These are phyloP conservation scores for Smutsia temminckii DNA, from an alignment of 2,797 vertebrate genomes.

Conservation along the genomic window DNA sequence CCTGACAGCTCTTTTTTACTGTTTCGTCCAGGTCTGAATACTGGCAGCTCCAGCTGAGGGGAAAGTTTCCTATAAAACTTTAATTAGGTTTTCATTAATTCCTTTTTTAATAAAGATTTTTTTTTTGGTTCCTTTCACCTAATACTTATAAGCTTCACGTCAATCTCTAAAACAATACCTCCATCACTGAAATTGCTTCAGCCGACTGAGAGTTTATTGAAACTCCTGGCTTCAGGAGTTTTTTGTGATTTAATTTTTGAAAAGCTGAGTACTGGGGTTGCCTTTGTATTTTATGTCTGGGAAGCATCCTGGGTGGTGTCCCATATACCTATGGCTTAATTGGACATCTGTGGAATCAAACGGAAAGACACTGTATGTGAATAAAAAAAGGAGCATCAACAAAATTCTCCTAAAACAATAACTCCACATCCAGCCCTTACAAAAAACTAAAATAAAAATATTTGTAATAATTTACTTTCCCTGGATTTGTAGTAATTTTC, in stretches of 20 bases:
- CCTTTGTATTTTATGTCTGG: conserved; percentile 8
- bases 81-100: conserved; percentile 74
- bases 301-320: background rate
- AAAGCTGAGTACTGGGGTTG: background rate
- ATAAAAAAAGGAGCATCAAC: background rate
- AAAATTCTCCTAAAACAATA: background rate
- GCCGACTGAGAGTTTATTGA: conserved; percentile 54
- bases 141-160: conserved; percentile 61
- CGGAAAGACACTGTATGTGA: background rate
- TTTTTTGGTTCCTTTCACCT: conserved; percentile 36
- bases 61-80: conserved; percentile 54
- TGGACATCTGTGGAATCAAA: background rate
- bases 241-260: conserved; percentile 58
- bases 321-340: background rate
- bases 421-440: background rate
- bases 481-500: background rate
- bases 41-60: background rate
- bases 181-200: conserved; percentile 49
- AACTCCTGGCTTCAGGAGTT: conserved; percentile 25
- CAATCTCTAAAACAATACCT: conserved; percentile 65
- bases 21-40: background rate
- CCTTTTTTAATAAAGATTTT: conserved; percentile 60
- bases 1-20: background rate
- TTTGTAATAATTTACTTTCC: background rate
- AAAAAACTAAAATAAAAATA: background rate